Percentiles rank a stretch among this genome's conserved stretches.
phyloP scores from a whole-genome alignment of 2,113 vertebrate species.

The Shinisaurus crocodilurus region DNA sequence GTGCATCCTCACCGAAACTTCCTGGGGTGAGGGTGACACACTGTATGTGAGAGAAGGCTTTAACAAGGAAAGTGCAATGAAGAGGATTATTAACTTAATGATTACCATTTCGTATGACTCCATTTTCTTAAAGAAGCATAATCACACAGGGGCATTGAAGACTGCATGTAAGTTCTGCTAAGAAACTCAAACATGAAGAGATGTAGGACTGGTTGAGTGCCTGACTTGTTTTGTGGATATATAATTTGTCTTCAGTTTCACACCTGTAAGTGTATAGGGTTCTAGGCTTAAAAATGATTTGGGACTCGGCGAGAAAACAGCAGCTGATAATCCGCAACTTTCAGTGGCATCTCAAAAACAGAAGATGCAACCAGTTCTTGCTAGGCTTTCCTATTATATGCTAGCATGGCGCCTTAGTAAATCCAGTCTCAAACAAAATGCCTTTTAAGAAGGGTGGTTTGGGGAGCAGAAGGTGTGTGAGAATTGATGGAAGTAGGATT shows the following conservation, averaged over 20 bases:
- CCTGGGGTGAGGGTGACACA: neutral
- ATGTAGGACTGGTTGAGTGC: neutral
- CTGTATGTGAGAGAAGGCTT: neutral
- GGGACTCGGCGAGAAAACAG: neutral
- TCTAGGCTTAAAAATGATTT: neutral
- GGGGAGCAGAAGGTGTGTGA: neutral
- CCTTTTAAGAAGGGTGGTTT: accelerated
- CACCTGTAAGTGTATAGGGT: neutral
- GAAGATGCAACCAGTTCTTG: neutral
- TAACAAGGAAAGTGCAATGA: neutral
- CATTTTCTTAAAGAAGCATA: neutral
- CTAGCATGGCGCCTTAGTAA: neutral
- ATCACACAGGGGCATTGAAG: neutral
- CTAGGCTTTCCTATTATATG: neutral
- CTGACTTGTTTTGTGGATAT: neutral
- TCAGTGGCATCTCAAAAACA: neutral
- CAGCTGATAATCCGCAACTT: neutral
- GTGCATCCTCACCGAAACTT: neutral
- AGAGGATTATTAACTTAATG: neutral
- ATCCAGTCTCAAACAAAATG: accelerated
- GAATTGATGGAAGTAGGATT: neutral
- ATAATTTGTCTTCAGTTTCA: neutral
- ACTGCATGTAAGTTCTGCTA: neutral
- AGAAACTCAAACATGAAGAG: neutral
- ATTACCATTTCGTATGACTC: neutral